Evolutionary conservation across 2,113 vertebrate species (phyloP), one percentile per base, ranked within the genome.

Genomic region (Lagopus leucura): DNA sequence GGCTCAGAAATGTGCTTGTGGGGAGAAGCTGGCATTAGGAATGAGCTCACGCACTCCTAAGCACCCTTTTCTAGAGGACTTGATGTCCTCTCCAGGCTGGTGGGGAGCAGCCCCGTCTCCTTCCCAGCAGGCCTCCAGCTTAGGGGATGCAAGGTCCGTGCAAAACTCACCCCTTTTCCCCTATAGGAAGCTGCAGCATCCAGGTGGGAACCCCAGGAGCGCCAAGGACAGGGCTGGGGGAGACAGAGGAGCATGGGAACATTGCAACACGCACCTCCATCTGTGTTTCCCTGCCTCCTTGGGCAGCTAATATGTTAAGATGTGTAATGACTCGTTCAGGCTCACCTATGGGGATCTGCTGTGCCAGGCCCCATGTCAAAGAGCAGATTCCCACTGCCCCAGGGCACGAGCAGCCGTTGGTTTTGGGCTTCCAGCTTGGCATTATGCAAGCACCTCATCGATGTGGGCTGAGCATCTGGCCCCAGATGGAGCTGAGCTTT

Each of bases 231-330:
- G 61, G 36, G 61, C 61, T 63, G 61, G 36, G 36, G 36, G 61
- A 27, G 34, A 10, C 9, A 27, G 36, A 40, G 36, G 22, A 25
- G 34, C 34, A 25, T 36, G 86, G 67, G 55, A 88, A 42, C 82
- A 47, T 50, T 25, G 24, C 40, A 42, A 6, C 3, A 0, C 28
- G 10, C 64, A 34, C 58, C 76, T 55, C 57, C 1, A 0, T 55
- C 64, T 77, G 36, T 0, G 1, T 32, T 65, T 60, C 32, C 52
- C 86, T 63, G 11, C 54, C n/a, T 78, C 58, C 58, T 50, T 13
- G 48, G 0, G 0, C 60, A 85, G 72, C 91, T 90, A 91, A 96
- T 93, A 89, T 96, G 96, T 96, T 94, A 96, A 94, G 86, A 45
- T 0, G 0, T 14, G 89, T 95, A 88, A 93, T 88, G 65, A 74